Evolutionary conservation across 2,888 invertebrate species (phyloP).

Genomic region (Desoria tigrina): DNA sequence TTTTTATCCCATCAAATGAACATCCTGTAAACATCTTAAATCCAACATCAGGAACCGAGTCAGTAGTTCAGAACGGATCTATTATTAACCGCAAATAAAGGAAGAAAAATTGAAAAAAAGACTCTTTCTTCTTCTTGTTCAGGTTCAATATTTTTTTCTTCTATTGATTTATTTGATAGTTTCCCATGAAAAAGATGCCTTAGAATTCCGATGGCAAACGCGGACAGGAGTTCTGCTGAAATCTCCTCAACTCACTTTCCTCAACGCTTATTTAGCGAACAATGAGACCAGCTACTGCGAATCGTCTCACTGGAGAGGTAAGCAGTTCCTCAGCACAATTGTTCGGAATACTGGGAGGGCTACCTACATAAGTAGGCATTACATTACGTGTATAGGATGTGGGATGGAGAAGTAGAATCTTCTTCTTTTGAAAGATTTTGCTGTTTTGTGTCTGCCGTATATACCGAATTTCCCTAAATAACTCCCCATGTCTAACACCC

Average conservation of each 20-base stretch:
- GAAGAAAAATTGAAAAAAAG: not conserved
- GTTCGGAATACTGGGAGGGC: not conserved
- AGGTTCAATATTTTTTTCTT: not conserved
- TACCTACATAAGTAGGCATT: too few relatives aligned
- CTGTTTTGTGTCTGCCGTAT: too few relatives aligned
- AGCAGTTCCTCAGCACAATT: conserved; percentile 56
- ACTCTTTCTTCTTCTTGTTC: not conserved
- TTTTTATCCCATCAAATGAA: not conserved
- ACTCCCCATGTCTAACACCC: too few relatives aligned
- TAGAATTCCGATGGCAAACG: conserved; percentile 89
- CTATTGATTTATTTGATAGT: conserved; percentile 62
- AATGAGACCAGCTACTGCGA: conserved; percentile 87
- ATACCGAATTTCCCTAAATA: too few relatives aligned
- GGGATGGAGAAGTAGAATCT: too few relatives aligned
- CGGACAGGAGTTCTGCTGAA: conserved; percentile 83
- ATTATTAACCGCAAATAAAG: too few relatives aligned
- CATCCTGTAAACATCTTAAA: too few relatives aligned
- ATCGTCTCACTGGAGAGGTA: conserved; percentile 90
- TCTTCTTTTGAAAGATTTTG: too few relatives aligned
- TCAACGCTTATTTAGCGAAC: conserved; percentile 89
- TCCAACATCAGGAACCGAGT: too few relatives aligned
- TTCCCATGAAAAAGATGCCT: conserved; percentile 86
- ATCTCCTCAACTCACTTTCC: conserved; percentile 81
- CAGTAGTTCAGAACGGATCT: too few relatives aligned
- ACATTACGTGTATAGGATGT: too few relatives aligned